Evolutionary conservation across 1,140 invertebrate species (phyloP).

Genomic region (Musca domestica): DNA sequence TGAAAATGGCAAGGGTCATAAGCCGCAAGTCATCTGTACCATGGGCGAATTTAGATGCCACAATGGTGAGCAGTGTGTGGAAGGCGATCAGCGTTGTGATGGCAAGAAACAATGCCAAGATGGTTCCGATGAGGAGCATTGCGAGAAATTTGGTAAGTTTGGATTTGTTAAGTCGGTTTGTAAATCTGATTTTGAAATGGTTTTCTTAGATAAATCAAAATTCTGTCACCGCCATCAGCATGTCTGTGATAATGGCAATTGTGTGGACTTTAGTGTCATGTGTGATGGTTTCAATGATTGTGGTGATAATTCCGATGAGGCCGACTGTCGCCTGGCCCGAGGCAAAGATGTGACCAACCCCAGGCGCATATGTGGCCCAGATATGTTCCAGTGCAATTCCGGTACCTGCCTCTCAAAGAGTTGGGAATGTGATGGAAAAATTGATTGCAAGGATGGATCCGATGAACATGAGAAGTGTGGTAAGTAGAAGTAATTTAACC

Average conservation of each 20-base stretch:
- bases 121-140: conserved; percentile 72
- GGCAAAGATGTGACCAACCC: conserved; percentile 42
- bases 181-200: neutral
- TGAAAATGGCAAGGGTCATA: conserved; percentile 45
- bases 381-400: conserved; percentile 57
- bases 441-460: conserved; percentile 69
- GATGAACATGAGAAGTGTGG: conserved; percentile 68
- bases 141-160: conserved; percentile 51
- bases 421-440: conserved; percentile 72
- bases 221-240: conserved; percentile 64
- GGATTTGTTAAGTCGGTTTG: neutral
- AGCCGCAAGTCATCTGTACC: conserved; percentile 55
- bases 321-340: conserved; percentile 62
- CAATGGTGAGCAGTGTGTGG: conserved; percentile 55
- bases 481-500: conserved; percentile 46
- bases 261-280: conserved; percentile 60
- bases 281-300: conserved; percentile 69
- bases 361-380: conserved; percentile 27
- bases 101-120: conserved; percentile 72
- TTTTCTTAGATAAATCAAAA: conserved; percentile 37
- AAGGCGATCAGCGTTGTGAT: conserved; percentile 65
- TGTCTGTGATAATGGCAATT: conserved; percentile 83
- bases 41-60: conserved; percentile 62
- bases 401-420: conserved; percentile 68
- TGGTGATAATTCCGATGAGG: conserved; percentile 65